Evolutionary conservation across 2,888 invertebrate genomes (phyloP).

Genomic region (Agrochola circellaris): DNA sequence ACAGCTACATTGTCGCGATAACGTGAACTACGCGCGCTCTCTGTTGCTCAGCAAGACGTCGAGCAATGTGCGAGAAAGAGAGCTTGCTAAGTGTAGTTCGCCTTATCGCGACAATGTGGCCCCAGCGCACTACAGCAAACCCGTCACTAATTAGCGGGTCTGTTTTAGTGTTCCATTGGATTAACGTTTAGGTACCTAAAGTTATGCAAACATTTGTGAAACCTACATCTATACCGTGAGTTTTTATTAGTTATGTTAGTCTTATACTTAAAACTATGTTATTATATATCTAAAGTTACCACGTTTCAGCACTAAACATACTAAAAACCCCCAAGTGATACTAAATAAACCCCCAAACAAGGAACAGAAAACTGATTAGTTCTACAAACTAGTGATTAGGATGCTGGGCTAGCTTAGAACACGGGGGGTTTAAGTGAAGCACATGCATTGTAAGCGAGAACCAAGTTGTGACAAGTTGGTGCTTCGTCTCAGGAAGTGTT

Average conservation of each 20-base stretch:
- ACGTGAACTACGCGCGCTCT: too few relatives aligned
- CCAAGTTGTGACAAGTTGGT: conserved; percentile 76
- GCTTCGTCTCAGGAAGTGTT: conserved; percentile 77
- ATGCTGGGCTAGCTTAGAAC: conserved; percentile 40
- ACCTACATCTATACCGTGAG: background rate
- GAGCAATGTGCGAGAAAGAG: too few relatives aligned
- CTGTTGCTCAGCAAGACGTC: too few relatives aligned
- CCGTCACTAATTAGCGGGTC: background rate
- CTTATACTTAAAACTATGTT: background rate
- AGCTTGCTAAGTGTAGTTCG: too few relatives aligned
- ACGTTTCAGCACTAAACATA: background rate
- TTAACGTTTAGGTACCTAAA: background rate
- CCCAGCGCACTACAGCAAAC: too few relatives aligned
- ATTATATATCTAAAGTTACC: background rate
- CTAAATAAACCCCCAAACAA: conserved; percentile 26
- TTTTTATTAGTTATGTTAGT: background rate
- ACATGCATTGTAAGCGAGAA: conserved; percentile 73
- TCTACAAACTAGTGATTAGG: conserved; percentile 51
- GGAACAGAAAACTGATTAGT: conserved; percentile 54
- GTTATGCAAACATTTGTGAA: background rate
- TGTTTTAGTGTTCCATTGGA: background rate
- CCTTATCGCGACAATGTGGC: too few relatives aligned
- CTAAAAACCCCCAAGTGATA: background rate
- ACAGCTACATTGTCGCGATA: too few relatives aligned
- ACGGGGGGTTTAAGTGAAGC: conserved; percentile 48